phyloP scores from a whole-genome alignment of 2,888 invertebrate species.

The Perdita meconis region DNA sequence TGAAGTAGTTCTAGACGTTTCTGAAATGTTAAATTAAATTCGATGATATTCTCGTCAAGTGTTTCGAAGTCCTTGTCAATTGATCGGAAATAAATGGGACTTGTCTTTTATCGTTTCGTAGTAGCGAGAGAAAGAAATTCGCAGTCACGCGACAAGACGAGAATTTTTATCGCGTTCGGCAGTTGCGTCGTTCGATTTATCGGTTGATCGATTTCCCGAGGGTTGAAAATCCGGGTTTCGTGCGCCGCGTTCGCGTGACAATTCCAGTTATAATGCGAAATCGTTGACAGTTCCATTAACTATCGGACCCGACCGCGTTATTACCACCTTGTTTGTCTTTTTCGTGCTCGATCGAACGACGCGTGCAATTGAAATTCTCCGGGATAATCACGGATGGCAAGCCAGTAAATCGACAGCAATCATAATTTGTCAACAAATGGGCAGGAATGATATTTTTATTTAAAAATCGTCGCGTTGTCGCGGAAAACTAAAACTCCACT shows the following conservation, averaged over 20 bases:
- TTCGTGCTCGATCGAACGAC: slow-evolving; percentile 54
- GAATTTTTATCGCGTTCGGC: slow-evolving; percentile 69
- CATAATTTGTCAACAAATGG: slow-evolving; percentile 50
- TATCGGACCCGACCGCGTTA: slow-evolving; percentile 51
- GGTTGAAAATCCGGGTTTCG: slow-evolving; percentile 24
- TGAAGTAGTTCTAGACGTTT: too few relatives aligned
- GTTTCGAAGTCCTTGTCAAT: too few relatives aligned
- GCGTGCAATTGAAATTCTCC: slow-evolving; percentile 52
- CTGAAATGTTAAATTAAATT: too few relatives aligned
- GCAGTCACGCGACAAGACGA: slow-evolving; percentile 67
- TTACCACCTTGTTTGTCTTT: slow-evolving; percentile 66
- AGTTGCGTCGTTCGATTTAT: slow-evolving; percentile 59
- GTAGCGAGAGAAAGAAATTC: slow-evolving; percentile 48
- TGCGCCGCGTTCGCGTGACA: slow-evolving; percentile 49
- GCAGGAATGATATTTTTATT: slow-evolving; percentile 38
- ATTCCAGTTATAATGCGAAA: slow-evolving; percentile 61
- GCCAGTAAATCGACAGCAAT: slow-evolving; percentile 54
- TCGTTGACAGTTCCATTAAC: slow-evolving; percentile 65
- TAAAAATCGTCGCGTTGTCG: neutral
- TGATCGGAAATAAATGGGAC: too few relatives aligned
- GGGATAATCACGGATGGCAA: slow-evolving; percentile 37
- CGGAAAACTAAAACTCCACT: neutral
- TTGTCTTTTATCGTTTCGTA: too few relatives aligned
- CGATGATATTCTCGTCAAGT: too few relatives aligned
- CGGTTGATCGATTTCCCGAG: slow-evolving; percentile 69